phyloP scores from a whole-genome alignment of 1,140 invertebrate genomes.

The Epicauta chinensis region DNA sequence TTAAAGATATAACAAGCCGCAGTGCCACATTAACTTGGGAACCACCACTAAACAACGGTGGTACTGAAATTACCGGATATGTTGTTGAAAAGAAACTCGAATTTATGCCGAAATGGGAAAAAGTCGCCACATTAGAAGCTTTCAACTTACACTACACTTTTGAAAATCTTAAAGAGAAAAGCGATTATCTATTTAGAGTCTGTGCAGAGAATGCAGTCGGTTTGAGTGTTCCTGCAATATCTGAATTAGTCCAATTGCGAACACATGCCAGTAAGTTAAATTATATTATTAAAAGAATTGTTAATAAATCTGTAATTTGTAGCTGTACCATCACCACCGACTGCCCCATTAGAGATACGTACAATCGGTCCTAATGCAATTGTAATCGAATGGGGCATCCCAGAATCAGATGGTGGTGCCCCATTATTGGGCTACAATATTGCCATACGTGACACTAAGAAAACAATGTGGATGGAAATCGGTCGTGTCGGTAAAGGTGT shows the following conservation, averaged over 20 bases:
- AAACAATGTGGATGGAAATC: conserved; percentile 96
- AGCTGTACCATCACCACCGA: conserved; percentile 86
- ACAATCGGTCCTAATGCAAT: conserved; percentile 75
- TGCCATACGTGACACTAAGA: conserved; percentile 83
- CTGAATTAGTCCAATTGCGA: conserved; percentile 77
- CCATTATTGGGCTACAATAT: conserved; percentile 88
- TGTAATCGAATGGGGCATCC: conserved; percentile 88
- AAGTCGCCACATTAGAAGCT: conserved; percentile 77
- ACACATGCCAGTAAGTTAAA: conserved; percentile 86
- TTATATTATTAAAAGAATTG: conserved; percentile 4
- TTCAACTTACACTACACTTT: conserved; percentile 69
- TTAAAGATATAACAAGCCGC: conserved; percentile 74
- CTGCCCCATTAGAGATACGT: conserved; percentile 79
- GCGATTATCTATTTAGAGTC: conserved; percentile 84
- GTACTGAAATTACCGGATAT: conserved; percentile 83
- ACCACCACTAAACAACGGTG: conserved; percentile 76
- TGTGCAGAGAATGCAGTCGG: conserved; percentile 89
- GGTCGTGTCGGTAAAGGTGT: conserved; percentile 75
- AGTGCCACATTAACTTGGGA: conserved; percentile 83
- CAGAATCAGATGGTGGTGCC: conserved; percentile 88
- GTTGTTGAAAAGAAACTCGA: conserved; percentile 84
- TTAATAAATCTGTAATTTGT: conserved; percentile 35
- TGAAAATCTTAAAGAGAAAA: conserved; percentile 83
- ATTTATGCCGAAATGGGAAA: conserved; percentile 76
- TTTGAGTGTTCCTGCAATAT: conserved; percentile 68